A percentile compares a stretch with the other conserved stretches of the same genome.
phyloP scores from a whole-genome alignment of 2,888 invertebrate genomes.

The Nymphalis urticae region DNA sequence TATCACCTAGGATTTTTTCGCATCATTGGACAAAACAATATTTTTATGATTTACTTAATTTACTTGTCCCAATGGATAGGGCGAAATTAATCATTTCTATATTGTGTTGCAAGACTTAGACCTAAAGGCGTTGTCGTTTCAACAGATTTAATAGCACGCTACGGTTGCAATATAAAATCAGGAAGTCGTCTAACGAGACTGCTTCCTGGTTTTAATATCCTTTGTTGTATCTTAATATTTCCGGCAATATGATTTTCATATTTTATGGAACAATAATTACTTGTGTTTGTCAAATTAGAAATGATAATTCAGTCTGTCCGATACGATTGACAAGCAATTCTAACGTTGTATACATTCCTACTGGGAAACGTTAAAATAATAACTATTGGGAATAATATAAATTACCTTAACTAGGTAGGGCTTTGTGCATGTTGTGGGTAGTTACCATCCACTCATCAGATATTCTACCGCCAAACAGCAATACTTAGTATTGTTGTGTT shows the following conservation, averaged over 20 bases:
- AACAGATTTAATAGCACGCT: conserved; percentile 33
- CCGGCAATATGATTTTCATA: conserved; percentile 15
- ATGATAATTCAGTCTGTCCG: neutral
- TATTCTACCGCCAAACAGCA: no score
- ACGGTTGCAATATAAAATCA: conserved; percentile 19
- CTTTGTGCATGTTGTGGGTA: no score
- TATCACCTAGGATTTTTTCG: no score
- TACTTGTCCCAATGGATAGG: neutral
- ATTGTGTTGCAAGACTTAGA: conserved; percentile 32
- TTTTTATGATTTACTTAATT: neutral
- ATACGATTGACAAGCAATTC: no score
- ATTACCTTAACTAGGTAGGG: no score
- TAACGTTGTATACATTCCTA: no score
- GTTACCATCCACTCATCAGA: no score
- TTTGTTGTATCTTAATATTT: conserved; percentile 25
- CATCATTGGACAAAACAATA: no score
- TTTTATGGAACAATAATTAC: conserved; percentile 6
- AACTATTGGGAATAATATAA: no score
- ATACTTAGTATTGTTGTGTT: no score
- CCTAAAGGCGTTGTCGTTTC: conserved; percentile 33
- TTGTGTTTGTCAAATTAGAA: neutral
- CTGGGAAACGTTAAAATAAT: no score
- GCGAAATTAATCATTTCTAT: conserved; percentile 18
- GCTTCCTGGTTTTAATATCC: conserved; percentile 33
- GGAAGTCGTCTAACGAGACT: conserved; percentile 16